Percentiles rank a stretch among this genome's conserved stretches.
These are phyloP conservation scores for Podabrus alpinus DNA, from an alignment of 2,888 invertebrate species.

Conservation along the genomic window DNA sequence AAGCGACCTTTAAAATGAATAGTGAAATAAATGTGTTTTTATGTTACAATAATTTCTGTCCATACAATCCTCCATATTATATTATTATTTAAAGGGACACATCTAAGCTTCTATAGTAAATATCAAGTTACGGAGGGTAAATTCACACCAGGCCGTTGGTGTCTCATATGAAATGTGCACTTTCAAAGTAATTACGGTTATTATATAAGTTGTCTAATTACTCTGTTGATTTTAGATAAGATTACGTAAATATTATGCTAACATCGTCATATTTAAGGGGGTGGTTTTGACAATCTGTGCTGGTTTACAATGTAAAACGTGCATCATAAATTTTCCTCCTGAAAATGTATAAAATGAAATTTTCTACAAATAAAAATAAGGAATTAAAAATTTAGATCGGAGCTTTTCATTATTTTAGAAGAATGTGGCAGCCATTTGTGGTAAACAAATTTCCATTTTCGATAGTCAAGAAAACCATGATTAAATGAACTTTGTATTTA, in stretches of 20 bases:
- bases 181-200: conserved; percentile 24
- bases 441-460: neutral
- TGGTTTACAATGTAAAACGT: neutral
- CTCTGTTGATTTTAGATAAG: conserved; percentile 25
- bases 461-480: neutral
- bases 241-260: conserved; percentile 17
- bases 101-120: conserved; percentile 13
- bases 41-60: conserved; percentile 7
- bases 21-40: conserved; percentile 9
- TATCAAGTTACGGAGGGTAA: conserved; percentile 25
- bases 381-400: neutral
- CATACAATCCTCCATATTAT: conserved; percentile 5
- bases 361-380: neutral
- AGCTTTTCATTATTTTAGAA: neutral
- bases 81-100: conserved; percentile 16
- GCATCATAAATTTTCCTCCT: neutral
- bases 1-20: conserved; percentile 19
- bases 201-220: conserved; percentile 25
- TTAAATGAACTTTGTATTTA: neutral
- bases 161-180: conserved; percentile 16
- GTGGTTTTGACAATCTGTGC: neutral
- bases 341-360: neutral
- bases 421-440: neutral
- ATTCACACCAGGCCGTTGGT: conserved; percentile 3
- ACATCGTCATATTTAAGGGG: conserved; percentile 7